These are phyloP conservation scores for Tetrax tetrax DNA, from an alignment of 2,113 vertebrate species.

Conservation along the genomic window DNA sequence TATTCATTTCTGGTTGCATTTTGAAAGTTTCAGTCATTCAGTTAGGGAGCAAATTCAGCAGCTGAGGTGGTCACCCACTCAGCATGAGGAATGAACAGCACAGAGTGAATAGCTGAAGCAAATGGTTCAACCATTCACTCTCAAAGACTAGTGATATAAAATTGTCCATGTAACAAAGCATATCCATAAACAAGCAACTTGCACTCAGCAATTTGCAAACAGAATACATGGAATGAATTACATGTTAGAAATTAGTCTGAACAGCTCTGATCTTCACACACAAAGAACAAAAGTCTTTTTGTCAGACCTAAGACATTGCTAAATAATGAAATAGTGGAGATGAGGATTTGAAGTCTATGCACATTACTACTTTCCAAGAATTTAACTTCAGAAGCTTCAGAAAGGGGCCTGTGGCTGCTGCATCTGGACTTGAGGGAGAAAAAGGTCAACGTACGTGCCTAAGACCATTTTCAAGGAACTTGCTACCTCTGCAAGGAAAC, in stretches of 20 bases:
- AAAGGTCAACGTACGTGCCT: background rate
- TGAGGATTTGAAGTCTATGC: background rate
- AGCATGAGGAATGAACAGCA: background rate
- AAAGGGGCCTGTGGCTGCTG: background rate
- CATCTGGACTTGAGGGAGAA: background rate
- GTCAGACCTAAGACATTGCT: background rate
- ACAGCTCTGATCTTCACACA: background rate
- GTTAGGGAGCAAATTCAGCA: conserved; percentile 8
- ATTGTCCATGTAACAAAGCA: background rate
- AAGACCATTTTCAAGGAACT: background rate
- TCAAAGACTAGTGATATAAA: background rate
- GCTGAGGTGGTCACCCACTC: background rate
- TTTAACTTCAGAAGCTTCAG: background rate
- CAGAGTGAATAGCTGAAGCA: background rate
- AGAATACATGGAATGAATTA: background rate
- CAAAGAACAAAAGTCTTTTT: background rate
- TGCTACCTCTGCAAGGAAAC: background rate
- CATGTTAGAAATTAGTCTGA: background rate
- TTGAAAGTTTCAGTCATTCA: conserved; percentile 11
- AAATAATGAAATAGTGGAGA: background rate
- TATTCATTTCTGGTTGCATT: conserved; percentile 51
- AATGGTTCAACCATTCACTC: background rate
- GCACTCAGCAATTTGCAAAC: background rate
- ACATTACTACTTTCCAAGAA: background rate
- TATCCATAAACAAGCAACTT: background rate